A percentile compares a stretch with the other conserved stretches of the same genome.
These are phyloP conservation scores for Carollia perspicillata DNA, from an alignment of 2,113 vertebrate genomes.

Conservation along the genomic window DNA sequence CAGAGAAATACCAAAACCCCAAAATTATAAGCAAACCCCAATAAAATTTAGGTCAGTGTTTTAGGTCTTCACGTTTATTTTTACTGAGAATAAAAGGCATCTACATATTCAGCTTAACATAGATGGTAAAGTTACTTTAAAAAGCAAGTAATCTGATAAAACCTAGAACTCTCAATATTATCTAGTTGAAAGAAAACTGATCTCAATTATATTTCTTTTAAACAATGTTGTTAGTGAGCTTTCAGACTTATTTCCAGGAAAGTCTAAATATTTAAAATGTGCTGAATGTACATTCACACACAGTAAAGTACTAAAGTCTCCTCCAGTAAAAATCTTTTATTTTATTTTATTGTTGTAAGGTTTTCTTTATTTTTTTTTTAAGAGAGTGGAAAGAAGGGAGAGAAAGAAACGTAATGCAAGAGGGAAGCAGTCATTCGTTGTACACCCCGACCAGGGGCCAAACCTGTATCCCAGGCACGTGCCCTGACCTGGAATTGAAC, in stretches of 20 bases:
- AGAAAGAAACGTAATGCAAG: not conserved
- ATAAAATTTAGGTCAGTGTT: not conserved
- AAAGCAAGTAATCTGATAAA: slow-evolving; percentile 40
- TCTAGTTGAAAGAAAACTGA: not conserved
- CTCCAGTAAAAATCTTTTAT: not conserved
- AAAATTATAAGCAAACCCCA: not conserved
- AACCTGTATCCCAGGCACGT: too few species aligned
- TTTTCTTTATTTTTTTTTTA: not conserved
- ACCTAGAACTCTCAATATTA: slow-evolving; percentile 20
- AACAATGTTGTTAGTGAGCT: not conserved
- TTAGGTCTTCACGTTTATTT: slow-evolving; percentile 22
- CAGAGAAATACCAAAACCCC: slow-evolving; percentile 8
- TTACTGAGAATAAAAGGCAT: not conserved
- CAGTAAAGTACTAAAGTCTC: not conserved
- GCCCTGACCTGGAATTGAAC: too few species aligned
- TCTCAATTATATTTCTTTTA: slow-evolving; percentile 8
- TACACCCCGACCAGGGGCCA: too few species aligned
- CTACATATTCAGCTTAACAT: not conserved
- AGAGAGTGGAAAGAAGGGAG: not conserved
- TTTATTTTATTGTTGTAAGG: not conserved
- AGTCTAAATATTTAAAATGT: not conserved
- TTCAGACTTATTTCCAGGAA: not conserved
- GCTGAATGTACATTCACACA: not conserved
- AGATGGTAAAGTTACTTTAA: slow-evolving; percentile 4
- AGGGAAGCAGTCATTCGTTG: too few species aligned